Conservation (phyloP, 2,113 vertebrate genomes). For the Chaetodon auriga region DNA sequence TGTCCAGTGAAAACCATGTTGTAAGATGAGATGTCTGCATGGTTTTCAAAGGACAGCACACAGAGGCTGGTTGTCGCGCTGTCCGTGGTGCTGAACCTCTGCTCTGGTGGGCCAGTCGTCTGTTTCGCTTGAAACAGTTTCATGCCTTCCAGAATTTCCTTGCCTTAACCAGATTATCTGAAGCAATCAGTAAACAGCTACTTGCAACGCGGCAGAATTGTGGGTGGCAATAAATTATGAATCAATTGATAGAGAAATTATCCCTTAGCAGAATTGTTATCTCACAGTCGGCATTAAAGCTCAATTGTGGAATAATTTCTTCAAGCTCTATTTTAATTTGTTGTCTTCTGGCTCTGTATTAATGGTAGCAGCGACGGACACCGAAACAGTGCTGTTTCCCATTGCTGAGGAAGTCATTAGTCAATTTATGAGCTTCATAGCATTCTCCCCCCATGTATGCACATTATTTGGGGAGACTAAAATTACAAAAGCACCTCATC, state of each 20-base stretch:
- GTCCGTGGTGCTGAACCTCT: conserved; percentile 48
- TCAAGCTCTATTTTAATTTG: conserved; percentile 30
- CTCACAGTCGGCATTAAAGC: conserved; percentile 9
- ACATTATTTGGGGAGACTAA: background rate
- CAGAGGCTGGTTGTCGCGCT: background rate
- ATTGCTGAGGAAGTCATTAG: conserved; percentile 30
- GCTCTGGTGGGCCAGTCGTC: background rate
- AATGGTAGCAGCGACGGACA: conserved; percentile 17
- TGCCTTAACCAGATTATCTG: conserved; percentile 1
- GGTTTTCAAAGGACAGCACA: background rate
- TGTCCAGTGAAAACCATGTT: no score
- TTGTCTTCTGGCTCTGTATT: conserved; percentile 45
- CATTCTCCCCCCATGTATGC: background rate
- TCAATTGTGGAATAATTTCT: conserved; percentile 23
- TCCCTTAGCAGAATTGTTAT: conserved; percentile 13
- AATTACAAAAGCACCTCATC: background rate
- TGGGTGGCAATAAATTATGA: conserved; percentile 39
- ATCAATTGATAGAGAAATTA: conserved; percentile 17
- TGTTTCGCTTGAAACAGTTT: background rate
- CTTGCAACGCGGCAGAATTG: conserved; percentile 16
- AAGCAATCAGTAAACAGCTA: conserved; percentile 32
- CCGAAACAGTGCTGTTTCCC: conserved; percentile 25
- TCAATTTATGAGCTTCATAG: conserved; percentile 28
- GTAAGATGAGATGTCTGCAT: no score
- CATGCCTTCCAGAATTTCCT: background rate